These are phyloP conservation scores for Drosophila elegans DNA, from an alignment of 1,140 invertebrate species.

Conservation along the genomic window DNA sequence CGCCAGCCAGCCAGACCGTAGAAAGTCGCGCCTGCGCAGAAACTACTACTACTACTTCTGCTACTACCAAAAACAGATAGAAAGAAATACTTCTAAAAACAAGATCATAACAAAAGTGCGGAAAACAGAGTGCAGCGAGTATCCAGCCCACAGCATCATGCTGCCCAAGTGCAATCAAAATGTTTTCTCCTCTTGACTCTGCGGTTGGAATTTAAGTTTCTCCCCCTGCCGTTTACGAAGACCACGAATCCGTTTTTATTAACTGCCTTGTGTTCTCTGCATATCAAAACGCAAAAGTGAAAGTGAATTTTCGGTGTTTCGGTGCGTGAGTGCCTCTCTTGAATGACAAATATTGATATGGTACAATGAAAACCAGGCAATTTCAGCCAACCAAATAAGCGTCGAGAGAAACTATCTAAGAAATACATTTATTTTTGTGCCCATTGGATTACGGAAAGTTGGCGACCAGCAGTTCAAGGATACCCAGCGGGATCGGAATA, in stretches of 20 bases:
- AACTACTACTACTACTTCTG: not conserved
- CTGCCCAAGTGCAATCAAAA: constrained; percentile 49
- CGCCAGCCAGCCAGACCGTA: constrained; percentile 20
- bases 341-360: constrained; percentile 66
- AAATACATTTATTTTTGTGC: constrained; percentile 16
- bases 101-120: constrained; percentile 20
- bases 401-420: constrained; percentile 61
- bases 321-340: constrained; percentile 73
- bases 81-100: not conserved
- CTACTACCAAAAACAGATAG: not conserved
- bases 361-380: constrained; percentile 70
- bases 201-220: constrained; percentile 45
- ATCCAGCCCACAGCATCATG: constrained; percentile 7
- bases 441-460: constrained; percentile 58
- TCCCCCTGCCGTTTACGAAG: not conserved
- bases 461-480: constrained; percentile 46
- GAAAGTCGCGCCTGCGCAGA: constrained; percentile 35
- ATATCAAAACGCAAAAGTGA: constrained; percentile 76
- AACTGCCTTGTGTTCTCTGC: constrained; percentile 70
- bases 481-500: constrained; percentile 27
- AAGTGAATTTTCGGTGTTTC: constrained; percentile 56
- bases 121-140: constrained; percentile 13
- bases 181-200: constrained; percentile 67
- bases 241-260: constrained; percentile 23
- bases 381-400: constrained; percentile 46